Evolutionary conservation across 1,140 invertebrate species (phyloP).

Genomic region (Conopomorpha cramerella): DNA sequence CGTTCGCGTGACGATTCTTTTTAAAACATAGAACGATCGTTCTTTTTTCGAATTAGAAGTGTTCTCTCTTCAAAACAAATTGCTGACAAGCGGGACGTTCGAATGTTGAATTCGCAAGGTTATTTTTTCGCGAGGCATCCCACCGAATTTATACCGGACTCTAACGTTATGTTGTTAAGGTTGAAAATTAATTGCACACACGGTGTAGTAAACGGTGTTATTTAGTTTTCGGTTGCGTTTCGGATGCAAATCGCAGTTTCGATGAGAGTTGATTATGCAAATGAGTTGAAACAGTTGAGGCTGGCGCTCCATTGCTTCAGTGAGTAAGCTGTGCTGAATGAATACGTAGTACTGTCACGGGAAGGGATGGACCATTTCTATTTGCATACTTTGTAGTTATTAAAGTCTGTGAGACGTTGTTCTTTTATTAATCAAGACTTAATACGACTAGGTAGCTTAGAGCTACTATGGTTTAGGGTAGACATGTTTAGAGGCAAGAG

Average conservation of each 20-base stretch:
- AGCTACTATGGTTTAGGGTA: no score
- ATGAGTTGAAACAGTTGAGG: no score
- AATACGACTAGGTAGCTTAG: no score
- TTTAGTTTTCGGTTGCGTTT: constrained; percentile 33
- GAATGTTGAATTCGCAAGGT: constrained; percentile 40
- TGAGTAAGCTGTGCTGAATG: no score
- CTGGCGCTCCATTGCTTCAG: no score
- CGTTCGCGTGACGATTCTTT: constrained; percentile 49
- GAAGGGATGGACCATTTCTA: no score
- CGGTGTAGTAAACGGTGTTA: constrained; percentile 16
- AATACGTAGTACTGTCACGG: no score
- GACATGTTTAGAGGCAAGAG: no score
- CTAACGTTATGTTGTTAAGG: no score
- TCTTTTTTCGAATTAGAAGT: constrained; percentile 57
- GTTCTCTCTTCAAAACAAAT: constrained; percentile 57
- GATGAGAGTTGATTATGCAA: constrained; percentile 51
- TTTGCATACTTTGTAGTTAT: no score
- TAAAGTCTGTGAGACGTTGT: no score
- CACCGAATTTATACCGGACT: background rate
- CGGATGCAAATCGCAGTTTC: constrained; percentile 37
- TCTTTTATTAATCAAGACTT: no score
- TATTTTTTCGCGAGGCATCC: constrained; percentile 9
- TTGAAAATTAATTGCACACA: constrained; percentile 4
- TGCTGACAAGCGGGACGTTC: constrained; percentile 53
- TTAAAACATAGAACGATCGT: constrained; percentile 49